phyloP scores from a whole-genome alignment of 1,140 invertebrate species.

The Leptonema lineaticorne region DNA sequence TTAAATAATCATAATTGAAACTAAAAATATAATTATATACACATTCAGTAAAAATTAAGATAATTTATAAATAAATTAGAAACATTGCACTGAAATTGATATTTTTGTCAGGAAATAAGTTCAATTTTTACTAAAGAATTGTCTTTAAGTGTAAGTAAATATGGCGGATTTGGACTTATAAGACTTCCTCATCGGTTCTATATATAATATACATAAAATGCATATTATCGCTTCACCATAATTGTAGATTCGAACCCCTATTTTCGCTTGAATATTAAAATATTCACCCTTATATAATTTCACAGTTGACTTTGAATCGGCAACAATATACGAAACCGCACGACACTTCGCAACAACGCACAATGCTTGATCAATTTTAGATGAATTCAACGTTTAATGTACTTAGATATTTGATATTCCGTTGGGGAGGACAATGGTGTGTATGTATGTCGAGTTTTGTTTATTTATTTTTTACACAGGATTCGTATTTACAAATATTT shows the following conservation, averaged over 20 bases:
- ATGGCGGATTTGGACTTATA: background rate
- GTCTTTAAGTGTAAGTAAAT: background rate
- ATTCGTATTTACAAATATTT: constrained; percentile 20
- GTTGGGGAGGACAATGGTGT: background rate
- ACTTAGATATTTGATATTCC: background rate
- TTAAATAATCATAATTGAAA: too few relatives aligned
- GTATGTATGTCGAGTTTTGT: background rate
- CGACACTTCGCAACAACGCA: background rate
- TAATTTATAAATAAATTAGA: background rate
- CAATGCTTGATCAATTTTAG: background rate
- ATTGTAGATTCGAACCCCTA: constrained; percentile 17
- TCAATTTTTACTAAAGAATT: background rate
- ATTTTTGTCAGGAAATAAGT: background rate
- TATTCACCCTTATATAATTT: constrained; percentile 25
- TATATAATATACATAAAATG: too few relatives aligned
- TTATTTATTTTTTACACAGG: background rate
- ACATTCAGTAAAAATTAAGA: background rate
- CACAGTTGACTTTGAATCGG: constrained; percentile 24
- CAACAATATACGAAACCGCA: constrained; percentile 29
- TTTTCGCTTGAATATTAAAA: constrained; percentile 13
- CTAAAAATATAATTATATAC: too few relatives aligned
- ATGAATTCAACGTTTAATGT: background rate
- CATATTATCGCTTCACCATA: constrained; percentile 2
- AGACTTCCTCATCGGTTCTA: background rate
- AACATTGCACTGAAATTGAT: background rate